Evolutionary conservation across 2,888 invertebrate genomes (phyloP), one percentile per base, ranked within the genome.

Genomic region (Agonopterix subpropinquella): DNA sequence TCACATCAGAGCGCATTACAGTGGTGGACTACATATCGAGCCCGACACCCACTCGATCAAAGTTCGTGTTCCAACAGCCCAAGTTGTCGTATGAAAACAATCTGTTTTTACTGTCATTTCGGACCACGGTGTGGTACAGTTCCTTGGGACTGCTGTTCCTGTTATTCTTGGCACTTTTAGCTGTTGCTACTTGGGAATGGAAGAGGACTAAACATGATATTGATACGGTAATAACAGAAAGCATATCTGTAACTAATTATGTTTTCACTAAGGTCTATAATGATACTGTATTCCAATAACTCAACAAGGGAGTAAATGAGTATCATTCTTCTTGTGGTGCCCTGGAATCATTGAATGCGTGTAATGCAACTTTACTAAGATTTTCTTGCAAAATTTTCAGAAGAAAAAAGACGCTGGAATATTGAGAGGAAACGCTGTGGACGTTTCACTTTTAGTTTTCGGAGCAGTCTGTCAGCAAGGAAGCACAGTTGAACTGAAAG

Each of bases 51-150:
- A 92, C 92, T 0, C 80, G 89, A 57, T 93, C 92, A 0, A 91
- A 91, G 61, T 93, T 94, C 66, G 90, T 94, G 13, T 94, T 94
- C 67, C 91, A 92, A 46, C 91, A 92, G 66, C 94, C 94, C 1
- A 92, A 93, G 63, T 68, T 94, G 4, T 92, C 94, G 0, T 92
- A 92, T 54, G 91, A 94, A 41, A 92, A 91, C 56, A 94, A 94
- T 65, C 90, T 94, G 43, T 94, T 92, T 65, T 72, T 91, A 1
- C 73, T 94, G 28, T 93, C 94, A 0, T 94, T 94, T 64, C 87
- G 90, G 50, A 79, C 70, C 36, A 75, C 84, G 1, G 93, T 94
- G n/a, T 94, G 94, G 94, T 75, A 90, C 45, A 89, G 90, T 35
- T 85, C 89, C 13, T 58, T 83, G 4, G 81, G 74, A 0, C 64